Conservation (phyloP, 2,888 invertebrate species). For the Meiosimyza platycephala region DNA sequence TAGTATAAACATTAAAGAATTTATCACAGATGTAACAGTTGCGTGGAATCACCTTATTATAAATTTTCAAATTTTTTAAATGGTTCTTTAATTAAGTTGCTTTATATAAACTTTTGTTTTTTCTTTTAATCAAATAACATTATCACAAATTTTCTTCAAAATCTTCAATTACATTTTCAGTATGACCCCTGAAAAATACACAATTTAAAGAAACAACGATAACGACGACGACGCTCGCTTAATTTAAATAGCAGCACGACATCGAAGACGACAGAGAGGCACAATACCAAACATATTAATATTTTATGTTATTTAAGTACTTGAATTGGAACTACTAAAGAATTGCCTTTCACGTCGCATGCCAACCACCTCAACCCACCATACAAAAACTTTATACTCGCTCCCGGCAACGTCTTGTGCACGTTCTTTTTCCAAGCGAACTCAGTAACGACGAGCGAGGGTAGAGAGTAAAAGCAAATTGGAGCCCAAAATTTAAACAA, state of each 20-base stretch:
- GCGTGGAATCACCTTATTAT: no score
- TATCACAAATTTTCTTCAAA: no score
- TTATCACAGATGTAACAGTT: no score
- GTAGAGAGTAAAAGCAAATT: constrained; percentile 9
- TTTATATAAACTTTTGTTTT: no score
- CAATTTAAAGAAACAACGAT: background rate
- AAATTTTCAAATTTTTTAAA: no score
- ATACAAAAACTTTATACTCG: no score
- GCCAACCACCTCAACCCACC: constrained; percentile 6
- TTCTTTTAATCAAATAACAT: no score
- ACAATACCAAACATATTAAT: constrained; percentile 33
- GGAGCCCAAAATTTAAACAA: constrained; percentile 21
- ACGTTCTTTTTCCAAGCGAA: constrained; percentile 18
- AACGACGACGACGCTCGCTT: constrained; percentile 26
- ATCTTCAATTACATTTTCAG: no score
- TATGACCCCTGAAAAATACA: constrained; percentile 18
- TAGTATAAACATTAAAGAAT: no score
- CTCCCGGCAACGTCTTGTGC: constrained; percentile 5
- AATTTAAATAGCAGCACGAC: constrained; percentile 28
- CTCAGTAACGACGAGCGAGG: background rate
- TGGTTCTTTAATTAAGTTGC: no score
- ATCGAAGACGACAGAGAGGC: constrained; percentile 22
- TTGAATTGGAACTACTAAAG: constrained; percentile 30
- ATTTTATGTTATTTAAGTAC: constrained; percentile 36
- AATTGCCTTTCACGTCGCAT: constrained; percentile 7